Evolutionary conservation across 2,797 vertebrate genomes (phyloP).

Genomic region (Myoxocephalus aenaeus): DNA sequence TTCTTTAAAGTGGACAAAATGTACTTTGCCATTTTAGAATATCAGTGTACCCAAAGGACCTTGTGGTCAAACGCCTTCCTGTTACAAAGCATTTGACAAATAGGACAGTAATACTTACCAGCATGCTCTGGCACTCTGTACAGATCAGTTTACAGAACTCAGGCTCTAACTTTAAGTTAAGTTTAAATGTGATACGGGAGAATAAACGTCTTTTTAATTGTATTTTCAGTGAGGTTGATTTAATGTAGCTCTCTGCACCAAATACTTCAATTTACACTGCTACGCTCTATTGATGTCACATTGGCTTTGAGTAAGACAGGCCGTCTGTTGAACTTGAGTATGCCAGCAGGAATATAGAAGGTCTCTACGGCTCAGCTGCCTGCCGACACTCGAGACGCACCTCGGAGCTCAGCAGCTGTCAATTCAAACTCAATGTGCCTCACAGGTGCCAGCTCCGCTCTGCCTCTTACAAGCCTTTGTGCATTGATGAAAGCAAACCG

Average conservation of each 20-base stretch:
- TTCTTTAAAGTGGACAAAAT: slow-evolving; percentile 40
- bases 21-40: slow-evolving; percentile 28
- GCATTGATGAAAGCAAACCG: slow-evolving; percentile 74
- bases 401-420: slow-evolving; percentile 67
- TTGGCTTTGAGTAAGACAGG: slow-evolving; percentile 27
- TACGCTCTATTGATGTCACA: slow-evolving; percentile 13
- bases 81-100: slow-evolving; percentile 1
- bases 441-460: slow-evolving; percentile 67
- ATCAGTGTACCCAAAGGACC: neutral
- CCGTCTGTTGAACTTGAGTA: slow-evolving; percentile 18
- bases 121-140: neutral
- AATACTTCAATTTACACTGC: slow-evolving; percentile 23
- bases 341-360: slow-evolving; percentile 28
- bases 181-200: slow-evolving; percentile 12
- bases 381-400: slow-evolving; percentile 46
- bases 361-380: slow-evolving; percentile 44
- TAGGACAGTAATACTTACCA: slow-evolving; percentile 16
- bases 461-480: slow-evolving; percentile 64
- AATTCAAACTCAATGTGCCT: slow-evolving; percentile 67
- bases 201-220: slow-evolving; percentile 4
- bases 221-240: slow-evolving; percentile 28
- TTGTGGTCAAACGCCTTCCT: slow-evolving; percentile 23
- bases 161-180: neutral
- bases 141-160: slow-evolving; percentile 17
- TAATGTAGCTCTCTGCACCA: slow-evolving; percentile 21